Evolutionary conservation across 2,888 invertebrate species (phyloP), one percentile per base, ranked within the genome.

Genomic region (Xestia c-nigrum): DNA sequence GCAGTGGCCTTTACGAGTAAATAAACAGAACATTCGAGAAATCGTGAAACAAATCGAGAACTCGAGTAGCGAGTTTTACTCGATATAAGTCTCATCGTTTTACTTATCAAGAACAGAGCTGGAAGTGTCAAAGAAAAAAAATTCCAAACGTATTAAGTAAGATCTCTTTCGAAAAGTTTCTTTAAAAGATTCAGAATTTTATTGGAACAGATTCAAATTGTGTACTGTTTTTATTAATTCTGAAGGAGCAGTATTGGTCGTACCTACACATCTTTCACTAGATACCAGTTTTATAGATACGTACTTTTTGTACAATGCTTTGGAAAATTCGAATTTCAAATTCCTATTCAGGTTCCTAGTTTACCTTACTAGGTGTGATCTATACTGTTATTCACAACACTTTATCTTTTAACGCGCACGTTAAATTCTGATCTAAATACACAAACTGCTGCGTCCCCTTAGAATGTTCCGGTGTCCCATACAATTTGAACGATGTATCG

Each of bases 41-140:
- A 65, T 52, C 55, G 61, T 57, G 43, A 72, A 81, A 72, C 66
- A 78, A 73, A 71, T 65, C n/a, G 40, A 59, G 19, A 72, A 57
- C 73, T 75, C 38, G n/a, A 70, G 73, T 73, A 78, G 43, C 70
- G 61, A 65, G n/a, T 68, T 55, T 47, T 40, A 43, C 55, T 71
- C 61, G 78, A 81, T 78, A 72, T 71, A 74, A 69, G 52, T 66
- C 61, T 46, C 78, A 57, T 64, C 70, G 63, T 79, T 83, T 72
- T 72, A 74, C 81, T 77, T 86, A 76, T 76, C 75, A 74, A 68
- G 77, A 80, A 78, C 73, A 75, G 69, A 78, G 67, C 72, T 40
- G 65, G 16, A 82, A 84, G 78, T 80, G 82, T 76, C 76, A 73
- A 77, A 86, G 75, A 70, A 84, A 74, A 66, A 66, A 77, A 83